Conservation (phyloP, 2,113 vertebrate species). For the Solea solea region DNA sequence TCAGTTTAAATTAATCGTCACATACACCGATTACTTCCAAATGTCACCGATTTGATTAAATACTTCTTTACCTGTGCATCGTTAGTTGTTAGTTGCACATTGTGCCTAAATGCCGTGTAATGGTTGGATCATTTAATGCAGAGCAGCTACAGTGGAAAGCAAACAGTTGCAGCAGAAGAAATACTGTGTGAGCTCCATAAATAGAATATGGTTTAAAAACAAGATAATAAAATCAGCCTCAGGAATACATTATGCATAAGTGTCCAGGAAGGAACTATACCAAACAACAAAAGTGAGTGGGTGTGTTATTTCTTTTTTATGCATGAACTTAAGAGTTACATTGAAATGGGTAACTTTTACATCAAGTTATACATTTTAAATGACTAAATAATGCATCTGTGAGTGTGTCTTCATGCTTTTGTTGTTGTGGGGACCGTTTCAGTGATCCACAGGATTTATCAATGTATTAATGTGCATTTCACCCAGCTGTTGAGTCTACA, state of each 20-base stretch:
- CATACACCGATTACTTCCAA: too few relatives aligned
- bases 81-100: too few relatives aligned
- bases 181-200: neutral
- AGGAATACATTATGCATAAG: constrained; percentile 34
- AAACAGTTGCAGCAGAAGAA: neutral
- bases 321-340: neutral
- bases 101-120: too few relatives aligned
- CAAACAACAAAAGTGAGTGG: neutral
- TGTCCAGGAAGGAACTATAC: neutral
- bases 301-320: neutral
- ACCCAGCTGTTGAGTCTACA: neutral
- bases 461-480: neutral
- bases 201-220: neutral
- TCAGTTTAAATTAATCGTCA: too few relatives aligned
- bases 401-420: neutral
- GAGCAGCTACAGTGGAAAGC: neutral
- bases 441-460: neutral
- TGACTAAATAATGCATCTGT: constrained; percentile 22
- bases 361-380: constrained; percentile 20
- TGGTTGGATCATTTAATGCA: neutral
- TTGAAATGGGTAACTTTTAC: neutral
- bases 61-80: too few relatives aligned
- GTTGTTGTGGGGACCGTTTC: neutral
- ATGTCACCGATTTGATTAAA: too few relatives aligned
- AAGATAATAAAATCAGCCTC: constrained; percentile 9